Percentiles rank a stretch among this genome's conserved stretches.
Conservation (phyloP, 2,888 invertebrate species). For the Lomographa bimaculata region DNA sequence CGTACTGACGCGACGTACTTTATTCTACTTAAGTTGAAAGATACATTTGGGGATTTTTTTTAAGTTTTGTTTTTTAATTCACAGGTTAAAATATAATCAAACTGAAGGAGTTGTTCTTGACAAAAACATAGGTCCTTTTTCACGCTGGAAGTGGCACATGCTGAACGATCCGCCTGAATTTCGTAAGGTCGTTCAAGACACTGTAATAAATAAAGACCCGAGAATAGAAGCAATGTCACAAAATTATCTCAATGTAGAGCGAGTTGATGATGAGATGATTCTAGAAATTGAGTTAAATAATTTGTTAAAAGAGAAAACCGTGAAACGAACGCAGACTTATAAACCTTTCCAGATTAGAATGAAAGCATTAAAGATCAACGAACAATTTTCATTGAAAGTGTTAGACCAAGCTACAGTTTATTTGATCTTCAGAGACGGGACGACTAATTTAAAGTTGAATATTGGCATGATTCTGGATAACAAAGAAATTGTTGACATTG, state of each 20-base stretch:
- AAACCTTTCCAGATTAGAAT: conserved; percentile 52
- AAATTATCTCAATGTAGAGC: conserved; percentile 6
- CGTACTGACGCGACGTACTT: no score
- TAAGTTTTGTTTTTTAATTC: no score
- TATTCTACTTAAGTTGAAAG: no score
- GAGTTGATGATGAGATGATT: conserved; percentile 32
- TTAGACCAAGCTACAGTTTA: conserved; percentile 53
- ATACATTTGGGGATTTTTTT: no score
- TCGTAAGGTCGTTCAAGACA: conserved; percentile 42
- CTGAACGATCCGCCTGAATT: conserved; percentile 58
- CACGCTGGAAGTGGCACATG: conserved; percentile 60
- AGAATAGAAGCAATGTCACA: conserved; percentile 10
- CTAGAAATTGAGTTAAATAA: conserved; percentile 50
- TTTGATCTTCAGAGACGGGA: conserved; percentile 46
- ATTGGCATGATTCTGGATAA: conserved; percentile 63
- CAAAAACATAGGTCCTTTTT: conserved; percentile 43
- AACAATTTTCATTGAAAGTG: conserved; percentile 54
- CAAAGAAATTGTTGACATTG: conserved; percentile 62
- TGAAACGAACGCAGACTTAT: conserved; percentile 43
- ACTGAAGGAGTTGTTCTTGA: conserved; percentile 54
- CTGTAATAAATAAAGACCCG: conserved; percentile 17
- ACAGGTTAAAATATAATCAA: conserved; percentile 62
- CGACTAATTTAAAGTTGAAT: conserved; percentile 42
- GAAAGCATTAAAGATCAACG: conserved; percentile 55
- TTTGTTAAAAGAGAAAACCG: conserved; percentile 41